Evolutionary conservation across 2,113 vertebrate species (phyloP).

Genomic region (Syngnathoides biaculeatus): DNA sequence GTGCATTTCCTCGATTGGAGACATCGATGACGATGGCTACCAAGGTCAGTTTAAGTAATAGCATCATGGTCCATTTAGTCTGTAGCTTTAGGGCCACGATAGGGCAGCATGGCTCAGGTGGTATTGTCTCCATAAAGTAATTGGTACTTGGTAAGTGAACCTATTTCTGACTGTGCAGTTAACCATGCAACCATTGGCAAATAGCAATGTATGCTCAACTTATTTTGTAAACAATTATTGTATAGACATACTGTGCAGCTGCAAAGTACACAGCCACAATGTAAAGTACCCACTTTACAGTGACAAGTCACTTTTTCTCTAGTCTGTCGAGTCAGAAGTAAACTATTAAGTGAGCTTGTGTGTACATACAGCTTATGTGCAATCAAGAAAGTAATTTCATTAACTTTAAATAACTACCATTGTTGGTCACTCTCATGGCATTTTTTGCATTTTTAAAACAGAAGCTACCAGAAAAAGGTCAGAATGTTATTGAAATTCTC

Average conservation of each 20-base stretch:
- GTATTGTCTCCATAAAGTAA: neutral
- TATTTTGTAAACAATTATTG: neutral
- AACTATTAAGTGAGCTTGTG: neutral
- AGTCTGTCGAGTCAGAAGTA: neutral
- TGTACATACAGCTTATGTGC: neutral
- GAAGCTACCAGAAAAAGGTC: conserved; percentile 3
- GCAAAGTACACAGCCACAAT: neutral
- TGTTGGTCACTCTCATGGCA: neutral
- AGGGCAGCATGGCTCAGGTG: conserved; percentile 1
- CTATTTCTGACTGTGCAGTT: neutral
- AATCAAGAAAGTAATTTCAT: neutral
- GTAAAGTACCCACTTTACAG: too few relatives aligned
- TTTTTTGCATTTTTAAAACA: neutral
- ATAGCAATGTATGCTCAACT: neutral
- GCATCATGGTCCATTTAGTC: conserved; percentile 1
- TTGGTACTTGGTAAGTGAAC: neutral
- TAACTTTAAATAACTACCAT: neutral
- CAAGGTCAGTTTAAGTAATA: conserved; percentile 75
- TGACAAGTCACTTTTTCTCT: too few relatives aligned
- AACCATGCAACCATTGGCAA: neutral
- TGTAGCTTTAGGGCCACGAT: neutral
- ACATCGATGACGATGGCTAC: conserved; percentile 92
- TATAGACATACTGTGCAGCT: neutral
- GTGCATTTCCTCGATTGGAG: conserved; percentile 82
- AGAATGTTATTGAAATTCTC: neutral